Evolutionary conservation across 2,888 invertebrate genomes (phyloP), one percentile per base, ranked within the genome.

Genomic region (Nasonovia ribisnigri): DNA sequence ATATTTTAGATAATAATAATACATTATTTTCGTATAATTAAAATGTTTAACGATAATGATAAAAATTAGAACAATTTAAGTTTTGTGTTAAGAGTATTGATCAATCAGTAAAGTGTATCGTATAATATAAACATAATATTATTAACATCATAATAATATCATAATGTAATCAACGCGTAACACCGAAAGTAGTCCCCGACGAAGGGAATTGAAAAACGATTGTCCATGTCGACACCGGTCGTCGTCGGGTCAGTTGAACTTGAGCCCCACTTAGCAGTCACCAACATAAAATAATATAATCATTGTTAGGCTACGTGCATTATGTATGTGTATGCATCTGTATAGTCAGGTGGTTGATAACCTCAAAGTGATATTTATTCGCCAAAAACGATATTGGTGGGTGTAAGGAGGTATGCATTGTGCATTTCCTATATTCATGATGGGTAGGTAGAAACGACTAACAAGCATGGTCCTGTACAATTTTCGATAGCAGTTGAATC

Each of bases 31-130:
- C 4, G 24, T 92, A 42, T 57, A 91, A 43, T 60, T 87, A 48
- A 92, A 67, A 87, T 67, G 88, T 48, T 87, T 87, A 92, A 51
- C 67, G 36, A 87, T 92, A 67, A 92, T 92, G 51, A 92, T 92
- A 92, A 88, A 92, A 92, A 87, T 87, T 42, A 67, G 87, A 67
- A 92, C 46, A 87, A 67, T 67, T 67, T 42, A 67, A 87, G 46
- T 87, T 87, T 67, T 42, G 92, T 42, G 60, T 88, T 29, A 87
- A 92, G 92, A 87, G 67, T 67, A 91, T 54, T 91, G 57, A 60
- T 87, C 92, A 60, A 88, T 51, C 67, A 46, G 87, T 67, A 67
- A 84, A 48, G 57, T 91, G 42, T 89, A 89, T 16, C 43, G 43
- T 60, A 46, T 43, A 60, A 29, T 89, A 60, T 89, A 51, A 88